A percentile compares a stretch with the other conserved stretches of the same genome.
Conservation (phyloP, 2,113 vertebrate species). For the Corvus moneduloides region DNA sequence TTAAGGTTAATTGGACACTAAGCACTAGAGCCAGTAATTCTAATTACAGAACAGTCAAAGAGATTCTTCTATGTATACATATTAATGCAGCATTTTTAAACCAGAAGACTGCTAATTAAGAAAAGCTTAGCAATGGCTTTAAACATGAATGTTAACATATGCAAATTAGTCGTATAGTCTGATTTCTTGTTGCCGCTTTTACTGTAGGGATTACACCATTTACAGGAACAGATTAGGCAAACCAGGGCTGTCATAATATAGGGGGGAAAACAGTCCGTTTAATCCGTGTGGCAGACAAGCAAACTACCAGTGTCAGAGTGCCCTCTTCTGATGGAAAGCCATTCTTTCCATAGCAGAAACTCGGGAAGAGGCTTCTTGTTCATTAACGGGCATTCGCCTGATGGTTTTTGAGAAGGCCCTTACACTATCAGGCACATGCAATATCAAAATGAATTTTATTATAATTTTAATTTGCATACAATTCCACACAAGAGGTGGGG, state of each 20-base stretch:
- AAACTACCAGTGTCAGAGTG: slow-evolving; percentile 36
- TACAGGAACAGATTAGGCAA: slow-evolving; percentile 66
- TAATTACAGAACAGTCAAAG: slow-evolving; percentile 59
- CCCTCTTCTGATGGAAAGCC: slow-evolving; percentile 48
- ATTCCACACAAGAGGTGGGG: background rate
- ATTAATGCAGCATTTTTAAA: slow-evolving; percentile 69
- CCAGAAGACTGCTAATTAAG: slow-evolving; percentile 69
- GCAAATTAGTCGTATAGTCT: slow-evolving; percentile 55
- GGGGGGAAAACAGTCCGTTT: background rate
- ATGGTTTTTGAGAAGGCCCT: background rate
- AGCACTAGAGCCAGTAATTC: slow-evolving; percentile 39
- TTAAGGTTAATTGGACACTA: slow-evolving; percentile 51
- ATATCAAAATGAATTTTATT: background rate
- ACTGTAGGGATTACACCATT: slow-evolving; percentile 66
- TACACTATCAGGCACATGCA: background rate
- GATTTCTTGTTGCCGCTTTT: slow-evolving; percentile 55
- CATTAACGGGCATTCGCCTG: background rate
- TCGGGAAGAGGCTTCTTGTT: background rate
- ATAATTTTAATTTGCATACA: background rate
- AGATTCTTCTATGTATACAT: slow-evolving; percentile 51
- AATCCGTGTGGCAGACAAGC: background rate
- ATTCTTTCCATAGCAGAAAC: background rate
- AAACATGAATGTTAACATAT: slow-evolving; percentile 72
- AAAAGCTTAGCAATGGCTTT: slow-evolving; percentile 70
- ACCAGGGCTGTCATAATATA: background rate